Conservation (phyloP, 37 sponge, comb jelly and placozoan genomes). For the Halichondria panicea region DNA sequence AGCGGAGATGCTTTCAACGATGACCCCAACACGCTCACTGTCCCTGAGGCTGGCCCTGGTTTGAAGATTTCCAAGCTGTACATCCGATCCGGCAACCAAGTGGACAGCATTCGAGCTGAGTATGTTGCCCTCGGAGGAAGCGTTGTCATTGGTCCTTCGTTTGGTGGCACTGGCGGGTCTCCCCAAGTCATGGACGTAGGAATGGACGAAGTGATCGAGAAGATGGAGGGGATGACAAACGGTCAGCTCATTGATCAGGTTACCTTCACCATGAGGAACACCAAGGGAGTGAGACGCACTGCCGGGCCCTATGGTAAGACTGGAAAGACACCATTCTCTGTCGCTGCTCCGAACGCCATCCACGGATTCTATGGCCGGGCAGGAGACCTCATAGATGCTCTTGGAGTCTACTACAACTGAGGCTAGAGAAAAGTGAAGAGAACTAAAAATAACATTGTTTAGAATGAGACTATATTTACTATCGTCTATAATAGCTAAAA, state of each 20-base stretch:
- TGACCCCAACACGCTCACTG: neutral
- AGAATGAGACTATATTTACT: too few species aligned
- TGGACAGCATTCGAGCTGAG: slow-evolving; percentile 8
- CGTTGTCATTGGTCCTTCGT: neutral
- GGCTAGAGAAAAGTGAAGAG: too few species aligned
- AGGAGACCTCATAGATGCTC: slow-evolving; percentile 1
- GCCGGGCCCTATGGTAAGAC: slow-evolving; percentile 16
- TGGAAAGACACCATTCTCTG: neutral
- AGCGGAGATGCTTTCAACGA: slow-evolving; percentile 8
- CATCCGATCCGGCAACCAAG: slow-evolving; percentile 13
- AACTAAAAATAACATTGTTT: too few species aligned
- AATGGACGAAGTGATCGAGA: neutral
- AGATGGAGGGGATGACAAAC: neutral
- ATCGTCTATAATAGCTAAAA: too few species aligned
- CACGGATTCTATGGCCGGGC: slow-evolving; percentile 1
- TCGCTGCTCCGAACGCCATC: neutral
- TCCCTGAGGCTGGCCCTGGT: neutral
- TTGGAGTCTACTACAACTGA: neutral
- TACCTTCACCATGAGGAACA: neutral
- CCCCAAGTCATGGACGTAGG: neutral
- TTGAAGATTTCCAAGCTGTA: neutral
- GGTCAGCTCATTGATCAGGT: neutral
- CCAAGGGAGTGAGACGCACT: neutral
- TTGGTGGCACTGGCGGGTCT: neutral
- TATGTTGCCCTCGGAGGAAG: neutral